Percentiles rank a stretch among this genome's conserved stretches.
Conservation (phyloP, 2,797 vertebrate species). For the Triplophysa yarkandensis region DNA sequence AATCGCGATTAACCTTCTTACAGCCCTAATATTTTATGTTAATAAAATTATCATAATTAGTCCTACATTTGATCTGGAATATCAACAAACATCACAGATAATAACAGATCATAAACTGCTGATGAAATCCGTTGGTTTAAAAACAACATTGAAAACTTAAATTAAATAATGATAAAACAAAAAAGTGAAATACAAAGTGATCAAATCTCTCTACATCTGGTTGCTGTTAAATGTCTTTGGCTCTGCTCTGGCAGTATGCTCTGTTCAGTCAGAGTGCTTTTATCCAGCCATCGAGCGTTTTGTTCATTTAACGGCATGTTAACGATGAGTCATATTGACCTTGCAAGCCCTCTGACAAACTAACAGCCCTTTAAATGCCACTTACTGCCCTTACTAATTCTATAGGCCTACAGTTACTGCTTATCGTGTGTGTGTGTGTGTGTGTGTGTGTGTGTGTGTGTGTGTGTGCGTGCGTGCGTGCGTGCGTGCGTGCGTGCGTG, state of each 20-base stretch:
- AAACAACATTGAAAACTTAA: background rate
- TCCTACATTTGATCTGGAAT: background rate
- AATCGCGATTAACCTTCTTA: too few species aligned
- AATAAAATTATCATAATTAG: too few species aligned
- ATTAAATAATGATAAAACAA: background rate
- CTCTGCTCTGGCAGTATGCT: background rate
- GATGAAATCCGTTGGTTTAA: background rate
- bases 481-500: background rate
- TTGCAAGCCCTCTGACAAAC: slow-evolving; percentile 18
- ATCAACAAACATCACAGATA: background rate
- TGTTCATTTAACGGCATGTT: slow-evolving; percentile 24
- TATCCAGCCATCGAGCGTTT: slow-evolving; percentile 19
- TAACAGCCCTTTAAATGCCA: slow-evolving; percentile 34
- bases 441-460: slow-evolving; percentile 2
- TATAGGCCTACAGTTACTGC: background rate
- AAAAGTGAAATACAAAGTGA: too few species aligned
- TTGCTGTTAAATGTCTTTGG: slow-evolving; percentile 1
- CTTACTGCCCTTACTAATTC: slow-evolving; percentile 6
- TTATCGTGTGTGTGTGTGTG: slow-evolving; percentile 8
- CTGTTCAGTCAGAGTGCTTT: slow-evolving; percentile 6
- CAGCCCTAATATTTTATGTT: too few species aligned
- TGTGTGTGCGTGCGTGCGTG: slow-evolving; percentile 2
- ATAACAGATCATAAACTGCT: too few species aligned
- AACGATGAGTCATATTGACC: slow-evolving; percentile 14
- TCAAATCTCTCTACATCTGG: background rate